Base-by-base conservation (phyloP, 1,140 invertebrate species). In the Nephotettix cincticeps region DNA sequence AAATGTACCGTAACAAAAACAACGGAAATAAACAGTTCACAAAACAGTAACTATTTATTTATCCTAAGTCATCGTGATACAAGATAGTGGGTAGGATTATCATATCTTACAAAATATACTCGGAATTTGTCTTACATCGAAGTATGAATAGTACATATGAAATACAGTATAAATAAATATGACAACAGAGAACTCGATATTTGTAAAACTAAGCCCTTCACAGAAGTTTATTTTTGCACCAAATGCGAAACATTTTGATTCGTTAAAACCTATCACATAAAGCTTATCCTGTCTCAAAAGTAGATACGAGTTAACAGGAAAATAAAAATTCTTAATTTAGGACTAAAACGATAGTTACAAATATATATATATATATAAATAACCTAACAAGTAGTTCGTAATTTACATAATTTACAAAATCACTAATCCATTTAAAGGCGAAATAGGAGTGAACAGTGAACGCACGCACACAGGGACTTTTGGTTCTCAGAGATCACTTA, bases 391-490 rank as follows among this genome's bases (percentile, higher is more conserved):
- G 14, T 61, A 61, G 56, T 27, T 27, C n/a, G 9, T 27, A 23
- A 61, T 61, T 25, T 61, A 61, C 56, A 61, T 61, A 61, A 61
- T 61, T 51, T 61, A 61, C 56, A 61, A 61, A 54, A 61, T 61
- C 56, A 61, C 56, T 61, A 61, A 25, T 27, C 25, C 23, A 27
- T 61, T 61, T 9, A 61, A 61, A 61, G 56, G 56, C 56, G 56
- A 61, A 28, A 29, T 27, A 29, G 56, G 56, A 21, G 47, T 11
- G 47, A 54, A 54, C 47, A 40, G 6, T 9, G 47, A 19, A 17
- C 14, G 47, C 47, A 51, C 14, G 19, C n/a, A 51, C 47, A 40
- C 36, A 6, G 17, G 6, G 17, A 40, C 36, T 6, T 40, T 40
- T 40, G 36, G 6, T 6, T 40, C 17, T 40, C n/a, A 51, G 47